These are phyloP conservation scores for Thomomys bottae DNA, from an alignment of 2,113 vertebrate species.

Conservation along the genomic window DNA sequence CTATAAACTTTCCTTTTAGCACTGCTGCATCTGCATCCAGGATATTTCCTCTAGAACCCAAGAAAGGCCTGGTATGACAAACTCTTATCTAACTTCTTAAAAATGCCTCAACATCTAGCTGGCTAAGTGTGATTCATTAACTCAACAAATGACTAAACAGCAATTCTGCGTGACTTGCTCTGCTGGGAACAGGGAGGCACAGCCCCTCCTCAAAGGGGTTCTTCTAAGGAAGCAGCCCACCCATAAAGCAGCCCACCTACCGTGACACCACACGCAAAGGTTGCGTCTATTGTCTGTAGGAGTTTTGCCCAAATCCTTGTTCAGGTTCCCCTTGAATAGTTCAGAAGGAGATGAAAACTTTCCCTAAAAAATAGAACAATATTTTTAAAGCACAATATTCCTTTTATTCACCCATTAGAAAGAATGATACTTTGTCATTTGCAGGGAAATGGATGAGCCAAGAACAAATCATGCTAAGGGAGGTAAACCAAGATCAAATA, in stretches of 20 bases:
- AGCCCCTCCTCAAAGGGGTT: background rate
- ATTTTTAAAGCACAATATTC: no score
- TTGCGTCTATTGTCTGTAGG: background rate
- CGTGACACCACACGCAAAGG: background rate
- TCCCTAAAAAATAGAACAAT: background rate
- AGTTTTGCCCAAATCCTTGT: background rate
- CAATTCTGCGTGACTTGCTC: background rate
- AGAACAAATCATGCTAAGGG: no score
- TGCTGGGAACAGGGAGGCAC: no score
- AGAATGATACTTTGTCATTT: no score
- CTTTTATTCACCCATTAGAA: no score
- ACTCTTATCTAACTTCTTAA: background rate
- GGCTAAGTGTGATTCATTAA: background rate
- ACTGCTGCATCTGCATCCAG: no score
- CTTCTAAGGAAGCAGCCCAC: background rate
- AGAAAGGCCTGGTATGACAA: background rate
- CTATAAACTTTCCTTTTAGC: no score
- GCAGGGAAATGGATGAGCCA: no score
- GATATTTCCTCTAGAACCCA: background rate
- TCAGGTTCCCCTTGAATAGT: slow-evolving; percentile 26
- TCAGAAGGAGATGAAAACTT: slow-evolving; percentile 14
- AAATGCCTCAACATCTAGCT: background rate
- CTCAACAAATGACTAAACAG: background rate
- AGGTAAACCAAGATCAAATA: no score
- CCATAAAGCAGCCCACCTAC: background rate